Conservation (phyloP, 2,888 invertebrate species). For the Choreutis nemorana region DNA sequence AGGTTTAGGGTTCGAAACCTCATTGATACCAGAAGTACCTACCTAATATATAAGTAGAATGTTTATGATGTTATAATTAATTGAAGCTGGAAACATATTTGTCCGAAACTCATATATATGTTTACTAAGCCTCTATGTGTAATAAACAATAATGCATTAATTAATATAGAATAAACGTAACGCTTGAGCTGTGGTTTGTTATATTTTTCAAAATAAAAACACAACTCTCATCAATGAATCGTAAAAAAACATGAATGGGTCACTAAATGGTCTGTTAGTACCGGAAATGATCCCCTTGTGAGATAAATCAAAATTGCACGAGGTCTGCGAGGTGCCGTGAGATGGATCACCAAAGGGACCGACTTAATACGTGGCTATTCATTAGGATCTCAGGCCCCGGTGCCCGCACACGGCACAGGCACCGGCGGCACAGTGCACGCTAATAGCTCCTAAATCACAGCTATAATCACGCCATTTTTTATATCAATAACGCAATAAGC, state of each 20-base stretch:
- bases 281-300: conserved; percentile 49
- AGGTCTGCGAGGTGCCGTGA: conserved; percentile 20
- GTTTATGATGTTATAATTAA: no score
- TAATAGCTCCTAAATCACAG: conserved; percentile 31
- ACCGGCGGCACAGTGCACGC: conserved; percentile 17
- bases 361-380: conserved; percentile 28
- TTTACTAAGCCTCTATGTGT: no score
- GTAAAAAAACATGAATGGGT: conserved; percentile 26
- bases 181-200: neutral
- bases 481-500: no score
- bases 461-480: conserved; percentile 2
- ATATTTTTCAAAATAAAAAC: neutral
- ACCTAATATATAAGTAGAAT: no score
- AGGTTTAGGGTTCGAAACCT: no score
- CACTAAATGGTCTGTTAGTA: conserved; percentile 40
- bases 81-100: no score
- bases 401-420: conserved; percentile 19
- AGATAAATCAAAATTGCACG: conserved; percentile 63
- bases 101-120: no score
- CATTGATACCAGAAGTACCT: no score
- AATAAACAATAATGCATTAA: no score
- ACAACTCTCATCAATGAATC: neutral
- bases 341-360: conserved; percentile 29
- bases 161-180: no score
- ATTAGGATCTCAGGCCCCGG: conserved; percentile 30